Evolutionary conservation across 2,113 vertebrate genomes (phyloP).

Genomic region (Rhinopomastus cyanomelas): DNA sequence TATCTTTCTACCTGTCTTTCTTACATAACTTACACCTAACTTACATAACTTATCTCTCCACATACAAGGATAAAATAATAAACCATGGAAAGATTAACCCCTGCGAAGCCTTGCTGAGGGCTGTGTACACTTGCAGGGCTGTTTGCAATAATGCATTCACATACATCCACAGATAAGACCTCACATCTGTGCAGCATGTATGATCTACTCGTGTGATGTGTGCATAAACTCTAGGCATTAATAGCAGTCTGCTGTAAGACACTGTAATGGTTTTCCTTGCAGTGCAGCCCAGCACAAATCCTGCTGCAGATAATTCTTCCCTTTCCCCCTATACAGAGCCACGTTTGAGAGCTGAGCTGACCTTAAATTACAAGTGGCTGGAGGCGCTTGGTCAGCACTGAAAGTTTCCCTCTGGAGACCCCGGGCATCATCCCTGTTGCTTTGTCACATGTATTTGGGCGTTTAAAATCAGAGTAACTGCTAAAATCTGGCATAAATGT

Average conservation of each 20-base stretch:
- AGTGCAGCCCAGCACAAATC: background rate
- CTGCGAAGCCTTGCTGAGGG: background rate
- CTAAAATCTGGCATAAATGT: background rate
- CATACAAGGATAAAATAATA: background rate
- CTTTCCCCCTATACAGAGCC: background rate
- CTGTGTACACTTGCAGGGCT: background rate
- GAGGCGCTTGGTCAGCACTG: background rate
- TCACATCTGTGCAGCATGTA: background rate
- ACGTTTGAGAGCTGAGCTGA: constrained; percentile 20
- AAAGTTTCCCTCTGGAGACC: background rate
- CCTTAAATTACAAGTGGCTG: background rate
- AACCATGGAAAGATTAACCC: background rate
- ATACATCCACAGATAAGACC: background rate
- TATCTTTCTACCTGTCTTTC: too few relatives aligned
- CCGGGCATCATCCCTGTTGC: background rate
- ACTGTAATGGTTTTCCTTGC: background rate
- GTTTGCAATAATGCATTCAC: background rate
- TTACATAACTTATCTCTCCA: too few relatives aligned
- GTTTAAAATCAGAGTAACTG: background rate
- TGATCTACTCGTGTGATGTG: background rate
- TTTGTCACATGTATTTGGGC: background rate
- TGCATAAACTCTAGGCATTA: background rate
- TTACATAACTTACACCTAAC: too few relatives aligned
- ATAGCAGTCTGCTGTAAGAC: background rate
- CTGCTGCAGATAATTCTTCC: background rate